Base-by-base conservation (phyloP, 2,797 vertebrate species). In the Telmatherina bonti region DNA sequence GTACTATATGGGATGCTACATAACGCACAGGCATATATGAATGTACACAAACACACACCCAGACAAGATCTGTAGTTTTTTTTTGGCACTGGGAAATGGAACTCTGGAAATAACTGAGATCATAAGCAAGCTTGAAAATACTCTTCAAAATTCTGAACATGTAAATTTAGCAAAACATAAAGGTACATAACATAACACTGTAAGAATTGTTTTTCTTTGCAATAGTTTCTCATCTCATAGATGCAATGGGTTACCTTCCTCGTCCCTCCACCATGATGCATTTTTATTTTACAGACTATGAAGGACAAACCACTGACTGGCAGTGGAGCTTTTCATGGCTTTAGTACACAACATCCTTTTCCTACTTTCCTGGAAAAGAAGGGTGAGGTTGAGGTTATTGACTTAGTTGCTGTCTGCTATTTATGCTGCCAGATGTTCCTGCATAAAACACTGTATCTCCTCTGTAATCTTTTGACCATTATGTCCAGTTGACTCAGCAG, bases 1-100 rank as follows among this genome's bases (percentile, higher is more conserved):
- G 38, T 12, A 35, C 38, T 15, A 51, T 30, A 24, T n/a, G 13
- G 56, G 43, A 52, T 30, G 64, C 38, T 52, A 77, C 55, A 18
- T 30, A 15, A 38, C 64, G 62, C 4, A 0, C 11, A 62, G 2
- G 67, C 12, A 38, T 43, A 24, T 1, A 29, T 3, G 24, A 22
- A 20, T 20, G 33, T 9, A 4, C 20, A 52, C 31, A 54, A 22
- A 53, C 24, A n/a, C 29, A 53, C 20, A 58, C 24, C 51, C n/a
- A 35, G 10, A 49, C 56, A 22, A 38, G 24, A 35, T 22, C 49
- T 13, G 18, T 13, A 65, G 55, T 31, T 59, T 5, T 7, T 29
- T 27, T 18, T 30, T 41, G 27, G 12, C 30, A 29, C 13, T 11
- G 43, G 7, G 0, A 16, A 1, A 54, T 0, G 0, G 18, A 3